Percentiles rank a stretch among this genome's conserved stretches.
phyloP scores from a whole-genome alignment of 2,888 invertebrate species.

The Pherbina coryleti region DNA sequence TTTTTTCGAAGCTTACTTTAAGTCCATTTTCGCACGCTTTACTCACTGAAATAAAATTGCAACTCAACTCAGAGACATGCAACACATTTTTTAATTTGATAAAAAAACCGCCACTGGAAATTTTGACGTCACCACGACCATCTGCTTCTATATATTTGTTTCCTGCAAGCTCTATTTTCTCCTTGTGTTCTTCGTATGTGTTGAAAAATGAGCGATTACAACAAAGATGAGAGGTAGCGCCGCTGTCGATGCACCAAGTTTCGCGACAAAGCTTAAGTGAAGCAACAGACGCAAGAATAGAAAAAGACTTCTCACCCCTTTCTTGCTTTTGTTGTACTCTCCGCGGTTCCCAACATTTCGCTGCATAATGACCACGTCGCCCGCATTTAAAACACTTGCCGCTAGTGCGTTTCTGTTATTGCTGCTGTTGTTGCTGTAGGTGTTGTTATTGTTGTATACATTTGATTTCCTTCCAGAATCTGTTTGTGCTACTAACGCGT shows the following conservation, averaged over 20 bases:
- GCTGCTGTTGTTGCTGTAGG: conserved; percentile 10
- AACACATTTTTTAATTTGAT: too few relatives aligned
- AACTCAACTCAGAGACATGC: conserved; percentile 36
- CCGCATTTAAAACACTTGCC: too few relatives aligned
- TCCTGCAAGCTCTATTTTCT: conserved; percentile 30
- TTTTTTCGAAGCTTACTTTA: neutral
- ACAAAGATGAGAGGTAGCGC: conserved; percentile 38
- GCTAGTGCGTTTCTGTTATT: conserved; percentile 36
- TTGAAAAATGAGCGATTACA: conserved; percentile 30
- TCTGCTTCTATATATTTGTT: conserved; percentile 24
- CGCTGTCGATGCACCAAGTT: conserved; percentile 40
- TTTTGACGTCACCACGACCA: conserved; percentile 30
- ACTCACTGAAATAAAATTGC: conserved; percentile 44
- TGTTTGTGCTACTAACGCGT: conserved; percentile 38
- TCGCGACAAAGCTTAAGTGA: neutral
- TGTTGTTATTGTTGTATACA: neutral
- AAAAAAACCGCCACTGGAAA: too few relatives aligned
- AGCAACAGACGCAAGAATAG: conserved; percentile 17
- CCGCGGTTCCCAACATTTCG: conserved; percentile 29
- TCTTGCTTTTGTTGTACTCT: conserved; percentile 15
- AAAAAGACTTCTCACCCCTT: conserved; percentile 15
- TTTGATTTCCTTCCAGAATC: too few relatives aligned
- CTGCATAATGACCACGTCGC: conserved; percentile 39
- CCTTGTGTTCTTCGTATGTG: conserved; percentile 18
- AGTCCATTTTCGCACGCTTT: conserved; percentile 21